These are phyloP conservation scores for Spodoptera picta DNA, from an alignment of 2,888 invertebrate species.

Conservation along the genomic window DNA sequence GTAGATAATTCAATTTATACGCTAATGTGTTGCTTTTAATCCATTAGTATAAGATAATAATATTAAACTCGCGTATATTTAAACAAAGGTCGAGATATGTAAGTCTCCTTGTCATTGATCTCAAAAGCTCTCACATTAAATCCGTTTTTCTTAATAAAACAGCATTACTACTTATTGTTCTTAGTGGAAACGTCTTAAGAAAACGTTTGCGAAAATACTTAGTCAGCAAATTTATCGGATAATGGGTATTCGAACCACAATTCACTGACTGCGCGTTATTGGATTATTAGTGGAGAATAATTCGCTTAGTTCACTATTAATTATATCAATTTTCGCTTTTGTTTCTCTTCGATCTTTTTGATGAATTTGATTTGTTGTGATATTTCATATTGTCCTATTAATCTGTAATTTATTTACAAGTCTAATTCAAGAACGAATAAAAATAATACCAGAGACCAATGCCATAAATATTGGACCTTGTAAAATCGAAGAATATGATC, in stretches of 20 bases:
- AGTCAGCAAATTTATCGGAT: constrained; percentile 19
- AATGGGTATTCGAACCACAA: constrained; percentile 23
- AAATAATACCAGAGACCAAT: no score
- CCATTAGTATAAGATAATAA: not conserved
- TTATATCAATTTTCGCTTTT: not conserved
- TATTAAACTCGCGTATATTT: not conserved
- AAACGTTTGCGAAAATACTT: constrained; percentile 16
- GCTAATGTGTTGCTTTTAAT: no score
- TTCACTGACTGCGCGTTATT: constrained; percentile 30
- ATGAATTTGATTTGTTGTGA: no score
- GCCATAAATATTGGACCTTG: no score
- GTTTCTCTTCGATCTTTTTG: not conserved
- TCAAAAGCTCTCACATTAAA: not conserved
- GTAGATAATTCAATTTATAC: no score
- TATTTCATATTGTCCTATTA: no score
- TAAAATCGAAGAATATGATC: not conserved
- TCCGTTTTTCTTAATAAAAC: not conserved
- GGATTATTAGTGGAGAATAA: constrained; percentile 20
- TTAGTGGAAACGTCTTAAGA: constrained; percentile 17
- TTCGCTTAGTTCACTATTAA: not conserved
- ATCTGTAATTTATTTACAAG: no score
- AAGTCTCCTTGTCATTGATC: not conserved
- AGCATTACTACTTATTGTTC: constrained; percentile 14
- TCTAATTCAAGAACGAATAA: no score
- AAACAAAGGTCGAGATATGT: not conserved